Conservation (phyloP, 2,888 invertebrate genomes). For the Tipula lateralis region DNA sequence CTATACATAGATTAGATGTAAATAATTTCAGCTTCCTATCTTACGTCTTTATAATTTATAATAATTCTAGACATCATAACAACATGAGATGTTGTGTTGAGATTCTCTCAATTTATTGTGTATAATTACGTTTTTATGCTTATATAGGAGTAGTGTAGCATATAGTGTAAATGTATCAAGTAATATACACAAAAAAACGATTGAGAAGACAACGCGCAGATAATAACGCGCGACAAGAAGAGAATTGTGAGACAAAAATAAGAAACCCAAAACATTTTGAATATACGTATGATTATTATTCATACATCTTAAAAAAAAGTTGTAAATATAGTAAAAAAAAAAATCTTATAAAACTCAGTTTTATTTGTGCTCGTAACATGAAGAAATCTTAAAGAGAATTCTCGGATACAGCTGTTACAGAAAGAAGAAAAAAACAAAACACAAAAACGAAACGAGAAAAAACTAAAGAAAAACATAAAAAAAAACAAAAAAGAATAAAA, state of each 20-base stretch:
- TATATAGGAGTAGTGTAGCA: not conserved
- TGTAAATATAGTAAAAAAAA: conserved; percentile 24
- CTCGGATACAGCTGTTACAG: conserved; percentile 29
- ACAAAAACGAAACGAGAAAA: not conserved
- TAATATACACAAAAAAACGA: not conserved
- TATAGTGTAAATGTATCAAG: not conserved
- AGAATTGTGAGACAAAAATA: not conserved
- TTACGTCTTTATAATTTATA: not conserved
- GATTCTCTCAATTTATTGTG: not conserved
- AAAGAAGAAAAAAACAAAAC: too few relatives aligned
- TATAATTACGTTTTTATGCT: not conserved
- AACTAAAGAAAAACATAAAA: not conserved
- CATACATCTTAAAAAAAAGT: not conserved
- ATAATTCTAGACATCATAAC: not conserved
- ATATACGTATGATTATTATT: not conserved
- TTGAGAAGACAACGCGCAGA: not conserved
- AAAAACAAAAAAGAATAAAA: conserved; percentile 25
- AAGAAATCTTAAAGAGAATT: conserved; percentile 25
- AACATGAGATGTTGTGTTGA: too few relatives aligned
- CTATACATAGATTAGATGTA: not conserved
- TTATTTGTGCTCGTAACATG: conserved; percentile 20
- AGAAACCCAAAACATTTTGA: not conserved
- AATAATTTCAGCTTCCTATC: not conserved
- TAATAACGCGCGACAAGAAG: not conserved
- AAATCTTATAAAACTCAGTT: not conserved